phyloP scores from a whole-genome alignment of 2,888 invertebrate species.

The Horisme vitalbata region DNA sequence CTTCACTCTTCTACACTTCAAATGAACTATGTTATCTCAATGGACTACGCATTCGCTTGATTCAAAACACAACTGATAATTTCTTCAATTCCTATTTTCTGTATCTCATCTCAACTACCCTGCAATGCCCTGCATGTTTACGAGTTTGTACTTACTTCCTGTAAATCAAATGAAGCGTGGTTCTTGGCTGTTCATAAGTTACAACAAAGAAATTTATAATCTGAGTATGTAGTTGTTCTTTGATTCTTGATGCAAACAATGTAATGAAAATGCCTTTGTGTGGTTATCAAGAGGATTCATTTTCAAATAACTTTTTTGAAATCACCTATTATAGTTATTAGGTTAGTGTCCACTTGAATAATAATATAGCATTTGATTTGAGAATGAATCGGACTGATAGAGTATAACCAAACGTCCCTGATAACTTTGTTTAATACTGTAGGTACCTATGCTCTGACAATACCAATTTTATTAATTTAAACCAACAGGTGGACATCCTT shows the following conservation, averaged over 20 bases:
- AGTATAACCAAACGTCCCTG: too few species aligned
- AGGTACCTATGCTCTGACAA: neutral
- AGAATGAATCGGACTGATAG: too few species aligned
- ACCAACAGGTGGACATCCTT: slow-evolving; percentile 27
- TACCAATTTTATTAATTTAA: slow-evolving; percentile 17
- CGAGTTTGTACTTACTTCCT: too few species aligned
- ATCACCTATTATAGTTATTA: too few species aligned
- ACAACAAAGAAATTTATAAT: neutral
- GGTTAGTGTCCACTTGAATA: too few species aligned
- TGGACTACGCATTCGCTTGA: neutral
- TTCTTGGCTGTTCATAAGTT: slow-evolving; percentile 11
- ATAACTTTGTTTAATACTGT: neutral
- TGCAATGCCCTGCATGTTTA: too few species aligned
- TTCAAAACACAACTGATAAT: neutral
- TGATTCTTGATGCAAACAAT: neutral
- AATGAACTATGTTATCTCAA: neutral
- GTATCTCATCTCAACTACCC: too few species aligned
- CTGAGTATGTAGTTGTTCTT: neutral
- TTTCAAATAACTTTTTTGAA: too few species aligned
- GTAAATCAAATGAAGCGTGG: slow-evolving; percentile 25
- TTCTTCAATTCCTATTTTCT: neutral
- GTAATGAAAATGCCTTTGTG: neutral
- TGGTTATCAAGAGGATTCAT: neutral
- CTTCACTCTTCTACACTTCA: slow-evolving; percentile 33
- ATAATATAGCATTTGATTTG: too few species aligned